phyloP scores from a whole-genome alignment of 92 coral and sea anemone genomes.

The Porites cylindrica region DNA sequence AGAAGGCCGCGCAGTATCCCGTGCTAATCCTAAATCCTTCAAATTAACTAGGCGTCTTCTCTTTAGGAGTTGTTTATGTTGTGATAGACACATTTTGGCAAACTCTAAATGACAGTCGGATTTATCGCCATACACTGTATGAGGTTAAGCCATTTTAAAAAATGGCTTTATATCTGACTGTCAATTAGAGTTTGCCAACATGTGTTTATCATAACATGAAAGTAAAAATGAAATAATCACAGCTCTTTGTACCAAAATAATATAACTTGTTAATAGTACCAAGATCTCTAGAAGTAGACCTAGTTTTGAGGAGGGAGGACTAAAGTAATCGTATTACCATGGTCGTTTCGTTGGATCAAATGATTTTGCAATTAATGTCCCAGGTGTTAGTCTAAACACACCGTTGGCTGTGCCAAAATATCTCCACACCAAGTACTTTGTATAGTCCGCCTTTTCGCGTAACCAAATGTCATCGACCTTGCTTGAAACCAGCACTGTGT shows the following conservation, averaged over 20 bases:
- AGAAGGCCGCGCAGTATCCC: too few relatives aligned
- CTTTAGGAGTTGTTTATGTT: too few relatives aligned
- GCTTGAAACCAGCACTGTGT: slow-evolving; percentile 52
- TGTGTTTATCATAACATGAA: too few relatives aligned
- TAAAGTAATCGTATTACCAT: slow-evolving; percentile 30
- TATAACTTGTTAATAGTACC: background rate
- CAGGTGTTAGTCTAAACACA: slow-evolving; percentile 65
- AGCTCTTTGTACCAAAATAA: background rate
- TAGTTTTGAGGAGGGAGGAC: background rate
- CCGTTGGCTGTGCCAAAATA: slow-evolving; percentile 70
- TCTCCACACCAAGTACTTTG: slow-evolving; percentile 68
- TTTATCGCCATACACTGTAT: too few relatives aligned
- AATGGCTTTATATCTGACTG: too few relatives aligned
- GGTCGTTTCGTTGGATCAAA: slow-evolving; percentile 71
- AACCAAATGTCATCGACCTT: slow-evolving; percentile 70
- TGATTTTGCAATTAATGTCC: slow-evolving; percentile 48
- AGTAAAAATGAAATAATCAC: too few relatives aligned
- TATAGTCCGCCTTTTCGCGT: slow-evolving; percentile 30
- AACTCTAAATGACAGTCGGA: too few relatives aligned
- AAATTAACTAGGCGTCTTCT: too few relatives aligned
- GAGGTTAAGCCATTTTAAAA: too few relatives aligned
- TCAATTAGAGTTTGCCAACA: too few relatives aligned
- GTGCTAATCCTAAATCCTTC: too few relatives aligned
- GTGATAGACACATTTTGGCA: too few relatives aligned
- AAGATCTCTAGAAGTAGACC: background rate